Percentiles rank a stretch among this genome's conserved stretches.
These are phyloP conservation scores for Temnothorax longispinosus DNA, from an alignment of 1,140 invertebrate genomes.

Conservation along the genomic window DNA sequence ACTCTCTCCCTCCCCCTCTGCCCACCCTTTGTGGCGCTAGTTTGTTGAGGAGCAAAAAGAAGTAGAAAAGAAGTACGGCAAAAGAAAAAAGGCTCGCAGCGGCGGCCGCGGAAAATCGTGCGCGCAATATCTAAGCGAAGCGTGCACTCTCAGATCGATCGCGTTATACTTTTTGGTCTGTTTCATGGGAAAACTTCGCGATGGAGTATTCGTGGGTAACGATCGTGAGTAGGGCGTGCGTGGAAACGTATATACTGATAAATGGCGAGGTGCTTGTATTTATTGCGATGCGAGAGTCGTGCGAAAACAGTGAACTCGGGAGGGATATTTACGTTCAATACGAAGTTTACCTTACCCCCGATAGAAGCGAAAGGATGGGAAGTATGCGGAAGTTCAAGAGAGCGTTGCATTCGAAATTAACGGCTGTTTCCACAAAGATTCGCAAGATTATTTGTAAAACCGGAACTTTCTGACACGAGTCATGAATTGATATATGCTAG, in stretches of 20 bases:
- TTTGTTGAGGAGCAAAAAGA: constrained; percentile 49
- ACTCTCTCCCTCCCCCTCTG: background rate
- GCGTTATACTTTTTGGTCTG: constrained; percentile 34
- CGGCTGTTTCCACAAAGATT: constrained; percentile 21
- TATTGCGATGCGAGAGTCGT: constrained; percentile 50
- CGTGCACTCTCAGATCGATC: constrained; percentile 37
- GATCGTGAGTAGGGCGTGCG: constrained; percentile 23
- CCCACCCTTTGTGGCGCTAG: constrained; percentile 22
- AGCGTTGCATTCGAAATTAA: constrained; percentile 36
- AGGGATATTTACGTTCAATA: constrained; percentile 27
- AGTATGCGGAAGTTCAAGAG: constrained; percentile 17
- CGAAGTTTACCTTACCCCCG: constrained; percentile 7
- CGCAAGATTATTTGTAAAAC: background rate
- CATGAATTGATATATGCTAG: background rate
- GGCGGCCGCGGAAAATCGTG: constrained; percentile 77
- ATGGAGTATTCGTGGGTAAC: constrained; percentile 19
- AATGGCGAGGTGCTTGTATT: constrained; percentile 39
- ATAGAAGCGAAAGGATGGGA: background rate
- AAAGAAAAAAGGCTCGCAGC: constrained; percentile 65
- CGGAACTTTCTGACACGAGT: background rate
- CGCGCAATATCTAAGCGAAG: constrained; percentile 77
- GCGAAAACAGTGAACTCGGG: constrained; percentile 37
- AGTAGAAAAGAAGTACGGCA: constrained; percentile 9
- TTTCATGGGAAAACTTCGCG: constrained; percentile 24
- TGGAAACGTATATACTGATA: constrained; percentile 55